These are phyloP conservation scores for Patella ulyssiponensis DNA, from an alignment of 2,888 invertebrate genomes.

Conservation along the genomic window DNA sequence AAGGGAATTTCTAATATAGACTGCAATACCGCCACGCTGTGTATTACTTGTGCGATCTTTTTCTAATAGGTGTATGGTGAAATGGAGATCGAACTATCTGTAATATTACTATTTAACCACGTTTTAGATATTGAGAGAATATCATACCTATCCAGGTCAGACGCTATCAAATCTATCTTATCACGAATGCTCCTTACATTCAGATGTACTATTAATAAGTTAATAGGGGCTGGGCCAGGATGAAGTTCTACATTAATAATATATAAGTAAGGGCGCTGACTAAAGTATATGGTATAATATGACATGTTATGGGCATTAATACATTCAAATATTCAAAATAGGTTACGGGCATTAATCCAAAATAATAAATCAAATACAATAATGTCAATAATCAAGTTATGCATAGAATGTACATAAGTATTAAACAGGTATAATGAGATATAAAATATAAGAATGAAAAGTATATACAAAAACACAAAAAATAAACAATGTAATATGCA, in stretches of 20 bases:
- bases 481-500: too few species aligned
- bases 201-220: conserved; percentile 1
- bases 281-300: too few species aligned
- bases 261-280: too few species aligned
- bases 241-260: background rate
- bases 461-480: too few species aligned
- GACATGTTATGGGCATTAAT: too few species aligned
- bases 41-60: background rate
- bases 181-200: background rate
- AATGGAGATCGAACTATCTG: background rate
- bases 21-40: background rate
- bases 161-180: background rate
- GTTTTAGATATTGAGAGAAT: background rate
- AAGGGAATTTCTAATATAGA: background rate
- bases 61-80: background rate
- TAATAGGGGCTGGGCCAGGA: background rate
- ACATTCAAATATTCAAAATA: too few species aligned
- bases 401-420: too few species aligned
- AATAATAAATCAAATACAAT: too few species aligned
- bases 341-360: too few species aligned
- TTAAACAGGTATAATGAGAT: too few species aligned
- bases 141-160: background rate
- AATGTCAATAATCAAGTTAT: too few species aligned
- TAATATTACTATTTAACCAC: background rate
- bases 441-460: too few species aligned